Evolutionary conservation across 30 jellyfish, hydroid and myxozoan genomes (phyloP), one percentile per base, ranked within the genome.

Genomic region (Turritopsis rubra): DNA sequence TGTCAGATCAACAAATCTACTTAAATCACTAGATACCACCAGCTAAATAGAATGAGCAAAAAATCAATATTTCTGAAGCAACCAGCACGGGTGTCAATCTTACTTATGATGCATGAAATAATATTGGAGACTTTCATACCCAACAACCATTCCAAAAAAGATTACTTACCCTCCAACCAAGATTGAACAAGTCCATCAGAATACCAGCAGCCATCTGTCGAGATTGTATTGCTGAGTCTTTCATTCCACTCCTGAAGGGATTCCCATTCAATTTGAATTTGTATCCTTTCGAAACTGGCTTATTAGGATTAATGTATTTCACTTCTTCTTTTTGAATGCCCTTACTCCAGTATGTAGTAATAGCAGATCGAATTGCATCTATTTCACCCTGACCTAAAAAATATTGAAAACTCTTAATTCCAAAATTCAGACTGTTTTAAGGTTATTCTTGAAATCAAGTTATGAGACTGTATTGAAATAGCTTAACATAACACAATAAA

Each of bases 201-300:
- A 68, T 22, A 68, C 30, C 30, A n/a, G 77, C 8, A 8, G 31
- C 28, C 77, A 68, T 68, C 21, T 68, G 28, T 1, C 77, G 77
- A 1, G 23, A n/a, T 19, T 68, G 31, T n/a, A 68, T 68, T n/a
- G 77, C 28, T 68, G 77, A 9, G 9, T 23, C 28, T 68, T 68
- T 68, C 1, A n/a, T 27, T n/a, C 77, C 8, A 68, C 16, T 8
- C 28, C 0, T n/a, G 30, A 68, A 68, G 30, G 77, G 77, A 68
- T 68, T n/a, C 1, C 77, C 77, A 68, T 68, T 68, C 77, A 68
- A 9, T 1, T 68, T 68, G 21, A 68, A 68, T 68, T 68, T 68
- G 21, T 68, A 68, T n/a, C 77, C 28, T 68, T 27, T 68, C 9
- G 77, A 0, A 27, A n/a, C 30, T n/a, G 77, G 77, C 9, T 68